Base-by-base conservation (phyloP, 1,140 invertebrate species). In the Trachymyrmex cornetzi region DNA sequence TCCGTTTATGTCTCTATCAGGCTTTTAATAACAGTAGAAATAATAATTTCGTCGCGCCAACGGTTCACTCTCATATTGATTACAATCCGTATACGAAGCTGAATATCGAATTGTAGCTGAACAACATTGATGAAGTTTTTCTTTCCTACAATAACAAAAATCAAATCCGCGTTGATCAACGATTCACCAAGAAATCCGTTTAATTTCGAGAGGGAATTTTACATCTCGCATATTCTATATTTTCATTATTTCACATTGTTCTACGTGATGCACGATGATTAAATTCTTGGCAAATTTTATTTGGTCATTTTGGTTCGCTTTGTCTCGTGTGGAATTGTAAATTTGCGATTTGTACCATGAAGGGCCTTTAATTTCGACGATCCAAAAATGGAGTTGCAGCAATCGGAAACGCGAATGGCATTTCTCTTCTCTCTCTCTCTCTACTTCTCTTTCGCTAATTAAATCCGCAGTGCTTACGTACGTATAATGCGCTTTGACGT, bases 401-500 rank as follows among this genome's bases (percentile, higher is more conserved):
- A 50, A 63, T 61, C 48, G n/a, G 9, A 22, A 61, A 61, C 19
- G 38, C 53, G 59, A 24, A 6, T 27, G 12, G 6, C 14, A 3
- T 38, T 22, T 19, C 27, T 57, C 19, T 1, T 57, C 16, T 59
- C 30, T 59, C 22, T 81, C 34, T 59, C 24, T 82, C 16, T 59
- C 19, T 71, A 1, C 7, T 3, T 12, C 12, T 1, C 4, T 44
- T 44, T 2, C 24, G 69, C 24, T 74, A 84, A 84, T 84, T 84
- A 84, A 84, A 75, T 64, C n/a, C 19, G 55, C 34, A 14, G 53
- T 50, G 16, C 53, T 75, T 61, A 22, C 22, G 50, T 24, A 34
- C 30, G n/a, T n/a, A n/a, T n/a, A n/a, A n/a, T n/a, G n/a, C n/a
- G 38, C 55, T 63, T 44, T 75, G 69, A 84, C 80, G 67, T 84